A percentile compares a stretch with the other conserved stretches of the same genome.
These are phyloP conservation scores for Ctenicera cuprea DNA, from an alignment of 2,888 invertebrate species.

Conservation along the genomic window DNA sequence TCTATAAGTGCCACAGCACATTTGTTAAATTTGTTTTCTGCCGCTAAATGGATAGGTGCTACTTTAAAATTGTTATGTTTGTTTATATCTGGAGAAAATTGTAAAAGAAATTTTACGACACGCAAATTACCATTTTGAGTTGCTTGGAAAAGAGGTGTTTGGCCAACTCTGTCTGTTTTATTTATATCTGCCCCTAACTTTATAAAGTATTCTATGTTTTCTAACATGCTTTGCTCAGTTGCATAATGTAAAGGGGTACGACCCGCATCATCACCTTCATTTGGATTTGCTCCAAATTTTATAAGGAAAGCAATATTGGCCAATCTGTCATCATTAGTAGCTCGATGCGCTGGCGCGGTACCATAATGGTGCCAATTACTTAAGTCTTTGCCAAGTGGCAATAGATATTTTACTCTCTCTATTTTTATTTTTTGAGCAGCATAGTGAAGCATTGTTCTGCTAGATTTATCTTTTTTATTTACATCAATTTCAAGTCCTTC, in stretches of 20 bases:
- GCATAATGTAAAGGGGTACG: slow-evolving; percentile 2
- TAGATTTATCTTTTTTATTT: not conserved
- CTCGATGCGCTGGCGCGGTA: not conserved
- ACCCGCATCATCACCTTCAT: not conserved
- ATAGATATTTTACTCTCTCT: not conserved
- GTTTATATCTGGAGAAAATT: not conserved
- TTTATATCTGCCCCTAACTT: not conserved
- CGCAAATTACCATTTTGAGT: not conserved
- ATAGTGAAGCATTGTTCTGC: not conserved
- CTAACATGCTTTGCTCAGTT: not conserved
- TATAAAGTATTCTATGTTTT: not conserved
- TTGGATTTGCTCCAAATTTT: not conserved
- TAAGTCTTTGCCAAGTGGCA: not conserved
- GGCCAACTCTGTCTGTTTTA: not conserved
- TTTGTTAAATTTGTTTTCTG: not conserved
- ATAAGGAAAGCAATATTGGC: not conserved
- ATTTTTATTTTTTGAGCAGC: not conserved
- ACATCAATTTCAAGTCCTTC: not conserved
- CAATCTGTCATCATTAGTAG: not conserved
- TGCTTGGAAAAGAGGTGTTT: slow-evolving; percentile 9
- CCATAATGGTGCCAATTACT: slow-evolving; percentile 2
- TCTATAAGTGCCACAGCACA: not conserved
- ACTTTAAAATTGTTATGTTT: not conserved
- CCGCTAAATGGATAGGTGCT: not conserved
- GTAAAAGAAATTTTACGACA: not conserved